Base-by-base conservation (phyloP, 2,797 vertebrate species). In the Agapornis canus region DNA sequence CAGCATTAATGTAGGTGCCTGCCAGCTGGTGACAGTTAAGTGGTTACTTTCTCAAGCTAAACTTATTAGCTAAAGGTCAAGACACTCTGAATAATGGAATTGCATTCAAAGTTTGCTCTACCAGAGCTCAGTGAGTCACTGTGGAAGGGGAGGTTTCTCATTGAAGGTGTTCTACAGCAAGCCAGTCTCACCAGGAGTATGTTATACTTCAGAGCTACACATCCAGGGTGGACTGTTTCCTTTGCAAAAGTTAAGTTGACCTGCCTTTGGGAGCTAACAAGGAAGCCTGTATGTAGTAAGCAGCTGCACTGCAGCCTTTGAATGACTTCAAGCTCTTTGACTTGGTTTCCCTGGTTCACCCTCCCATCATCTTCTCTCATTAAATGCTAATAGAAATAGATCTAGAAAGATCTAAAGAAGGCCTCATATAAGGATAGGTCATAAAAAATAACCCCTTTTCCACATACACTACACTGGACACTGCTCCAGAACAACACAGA, bases 21-120 rank as follows among this genome's bases (percentile, higher is more conserved):
- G 84, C 89, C 97, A 97, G 91, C 93, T 96, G 91, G 87, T 93
- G 94, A 89, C 94, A 92, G 79, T 81, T 57, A 71, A 93, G 70
- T 72, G 49, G 82, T 94, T 89, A 77, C 88, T 93, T 86, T 95
- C 91, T 89, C 86, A 85, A 94, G 52, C 82, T 89, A 49, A 95
- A 96, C 80, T 86, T 84, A 77, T 18, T 92, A 96, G 89, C 60
- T 63, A 88, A 95, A 90, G 81, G 89, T 96, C 48, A 35, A 90
- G 87, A 84, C 77, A 72, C 73, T 78, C 45, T 7, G 43, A 72
- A 13, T 66, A 51, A 35, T 4, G 18, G 0, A 73, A 75, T 6
- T 59, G 63, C 79, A 82, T 66, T 86, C 59, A 92, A 71, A 94
- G 91, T 71, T 87, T 78, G 66, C 81, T 91, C 64, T 61, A 25